Evolutionary conservation across 2,113 vertebrate genomes (phyloP), one percentile per base, ranked within the genome.

Genomic region (Drymodes brunneopygia): DNA sequence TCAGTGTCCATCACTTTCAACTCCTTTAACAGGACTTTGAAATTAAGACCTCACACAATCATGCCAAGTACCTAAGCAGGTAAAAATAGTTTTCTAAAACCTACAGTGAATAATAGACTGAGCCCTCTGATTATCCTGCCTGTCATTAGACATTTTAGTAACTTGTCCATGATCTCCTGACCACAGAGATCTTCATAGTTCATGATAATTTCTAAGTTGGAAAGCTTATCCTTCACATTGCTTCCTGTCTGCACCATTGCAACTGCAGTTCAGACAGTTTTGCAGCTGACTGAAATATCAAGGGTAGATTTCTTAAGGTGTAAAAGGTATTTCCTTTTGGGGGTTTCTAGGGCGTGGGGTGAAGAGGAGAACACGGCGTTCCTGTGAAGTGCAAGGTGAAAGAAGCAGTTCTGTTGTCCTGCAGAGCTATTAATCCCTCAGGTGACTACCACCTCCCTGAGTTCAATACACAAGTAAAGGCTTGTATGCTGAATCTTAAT

Each of bases 401-500:
- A 93, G 54, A 78, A 82, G 40, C 53, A 75, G 56, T 65, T 81
- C 35, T 1, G 2, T n/a, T 62, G 28, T 60, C 54, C 67, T 91
- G 40, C 66, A 73, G 81, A 65, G 36, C 56, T 74, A 82, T 60
- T 93, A 66, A 83, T 94, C 58, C 54, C 84, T 82, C 57, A 70
- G 45, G 67, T 91, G 54, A 81, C 78, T 86, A 58, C 62, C 47
- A 38, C 12, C 38, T 88, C 77, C 19, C 23, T 0, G 10, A 77
- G 54, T 69, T 94, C 90, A 87, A 86, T 83, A 85, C 14, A 70
- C 31, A 72, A 82, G 79, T 58, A 75, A 84, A 86, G 11, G n/a
- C 48, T 79, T 70, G 42, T 66, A 78, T 86, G 82, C 19, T 90
- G 90, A 86, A 93, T 94, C 67, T 93, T 80, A 95, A 96, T 94